A percentile compares a stretch with the other conserved stretches of the same genome.
These are phyloP conservation scores for Mastigias papua DNA, from an alignment of 30 jellyfish, hydroid and myxozoan species.

Conservation along the genomic window DNA sequence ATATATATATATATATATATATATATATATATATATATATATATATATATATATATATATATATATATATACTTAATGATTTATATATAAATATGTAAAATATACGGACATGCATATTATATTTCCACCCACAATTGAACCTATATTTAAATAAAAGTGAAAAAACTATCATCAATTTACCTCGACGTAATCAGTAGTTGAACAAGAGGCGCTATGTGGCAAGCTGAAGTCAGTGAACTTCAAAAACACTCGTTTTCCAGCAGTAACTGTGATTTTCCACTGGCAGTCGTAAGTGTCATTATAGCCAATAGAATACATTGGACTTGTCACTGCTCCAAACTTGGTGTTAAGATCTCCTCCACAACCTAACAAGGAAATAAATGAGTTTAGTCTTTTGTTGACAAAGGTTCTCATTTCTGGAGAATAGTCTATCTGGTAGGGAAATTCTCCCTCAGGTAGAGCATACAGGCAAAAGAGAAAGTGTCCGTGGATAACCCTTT, in stretches of 20 bases:
- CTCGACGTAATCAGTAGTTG: slow-evolving; percentile 65
- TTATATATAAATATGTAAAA: no score
- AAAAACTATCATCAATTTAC: not conserved
- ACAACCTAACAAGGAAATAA: slow-evolving; percentile 33
- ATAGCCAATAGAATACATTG: slow-evolving; percentile 47
- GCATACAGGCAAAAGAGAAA: not conserved
- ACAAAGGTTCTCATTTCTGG: not conserved
- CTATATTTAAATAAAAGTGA: not conserved
- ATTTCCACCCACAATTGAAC: no score
- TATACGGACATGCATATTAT: no score
- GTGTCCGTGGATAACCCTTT: not conserved
- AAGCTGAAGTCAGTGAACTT: slow-evolving; percentile 59
- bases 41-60: no score
- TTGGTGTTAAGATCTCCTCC: slow-evolving; percentile 78
- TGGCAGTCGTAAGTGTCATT: slow-evolving; percentile 66
- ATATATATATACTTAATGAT: no score
- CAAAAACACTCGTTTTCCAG: slow-evolving; percentile 54
- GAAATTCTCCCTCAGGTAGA: not conserved
- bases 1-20: no score
- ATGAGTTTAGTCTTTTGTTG: not conserved
- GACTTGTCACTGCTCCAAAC: slow-evolving; percentile 78
- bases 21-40: no score
- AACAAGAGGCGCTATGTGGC: slow-evolving; percentile 37
- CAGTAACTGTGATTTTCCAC: slow-evolving; percentile 74
- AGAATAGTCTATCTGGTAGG: not conserved